Conservation (phyloP, 2,888 invertebrate species). For the Drosophila aldrichi region DNA sequence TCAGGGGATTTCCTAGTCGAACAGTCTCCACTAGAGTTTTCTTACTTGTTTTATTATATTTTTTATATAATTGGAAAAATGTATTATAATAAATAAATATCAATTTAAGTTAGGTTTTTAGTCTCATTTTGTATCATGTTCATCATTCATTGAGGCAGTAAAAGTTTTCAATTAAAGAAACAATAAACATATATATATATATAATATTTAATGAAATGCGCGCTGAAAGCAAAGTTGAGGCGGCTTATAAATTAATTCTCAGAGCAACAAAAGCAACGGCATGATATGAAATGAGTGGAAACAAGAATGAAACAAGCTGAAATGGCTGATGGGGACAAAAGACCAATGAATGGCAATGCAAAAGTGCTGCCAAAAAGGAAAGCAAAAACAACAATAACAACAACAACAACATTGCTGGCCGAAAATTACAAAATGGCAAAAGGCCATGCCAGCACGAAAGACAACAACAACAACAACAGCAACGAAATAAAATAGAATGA, state of each 20-base stretch:
- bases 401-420: slow-evolving; percentile 38
- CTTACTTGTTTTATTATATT: no score
- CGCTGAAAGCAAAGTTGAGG: slow-evolving; percentile 47
- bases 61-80: not conserved
- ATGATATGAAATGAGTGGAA: slow-evolving; percentile 18
- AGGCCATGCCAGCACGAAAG: slow-evolving; percentile 49
- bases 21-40: no score
- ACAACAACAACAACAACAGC: slow-evolving; percentile 38
- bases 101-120: not conserved
- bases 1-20: no score
- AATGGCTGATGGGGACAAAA: slow-evolving; percentile 7
- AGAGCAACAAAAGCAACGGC: slow-evolving; percentile 20
- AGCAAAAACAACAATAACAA: slow-evolving; percentile 6
- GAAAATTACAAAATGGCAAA: slow-evolving; percentile 63
- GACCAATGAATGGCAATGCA: slow-evolving; percentile 50
- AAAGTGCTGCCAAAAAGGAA: slow-evolving; percentile 63
- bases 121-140: not conserved
- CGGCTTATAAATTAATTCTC: slow-evolving; percentile 59
- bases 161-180: slow-evolving; percentile 29
- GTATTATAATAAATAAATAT: not conserved
- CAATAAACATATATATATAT: slow-evolving; percentile 35
- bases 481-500: slow-evolving; percentile 27
- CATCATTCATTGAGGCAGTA: slow-evolving; percentile 9
- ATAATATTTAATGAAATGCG: slow-evolving; percentile 54
- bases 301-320: slow-evolving; percentile 6